Conservation (phyloP, 2,888 invertebrate genomes). For the Thelaira solivaga region DNA sequence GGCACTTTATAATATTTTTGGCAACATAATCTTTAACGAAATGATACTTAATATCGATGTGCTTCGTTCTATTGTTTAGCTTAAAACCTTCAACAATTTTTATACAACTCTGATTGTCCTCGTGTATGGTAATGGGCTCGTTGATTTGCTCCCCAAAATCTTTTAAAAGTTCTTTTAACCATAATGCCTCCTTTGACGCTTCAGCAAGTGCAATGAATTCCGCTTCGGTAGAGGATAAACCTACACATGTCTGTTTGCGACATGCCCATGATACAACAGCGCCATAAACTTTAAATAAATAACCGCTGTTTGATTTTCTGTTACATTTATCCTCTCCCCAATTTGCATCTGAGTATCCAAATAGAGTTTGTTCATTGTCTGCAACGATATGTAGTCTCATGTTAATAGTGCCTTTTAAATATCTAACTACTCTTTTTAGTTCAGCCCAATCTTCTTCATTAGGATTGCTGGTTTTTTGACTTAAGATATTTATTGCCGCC, state of each 20-base stretch:
- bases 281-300: constrained; percentile 21
- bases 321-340: constrained; percentile 36
- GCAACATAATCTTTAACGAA: background rate
- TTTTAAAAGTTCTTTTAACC: constrained; percentile 15
- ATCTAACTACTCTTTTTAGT: too few relatives aligned
- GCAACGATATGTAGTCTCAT: background rate
- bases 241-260: constrained; percentile 20
- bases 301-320: constrained; percentile 28
- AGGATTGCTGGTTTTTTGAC: background rate
- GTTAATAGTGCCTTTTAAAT: background rate
- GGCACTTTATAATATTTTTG: background rate
- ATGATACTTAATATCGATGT: too few relatives aligned
- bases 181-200: constrained; percentile 12
- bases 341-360: background rate
- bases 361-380: background rate
- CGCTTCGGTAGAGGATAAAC: constrained; percentile 28
- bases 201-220: constrained; percentile 25
- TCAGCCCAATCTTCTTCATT: background rate
- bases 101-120: too few relatives aligned
- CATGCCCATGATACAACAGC: background rate
- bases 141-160: constrained; percentile 2
- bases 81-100: too few relatives aligned
- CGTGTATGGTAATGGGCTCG: background rate
- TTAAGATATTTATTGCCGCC: background rate
- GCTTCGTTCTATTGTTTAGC: too few relatives aligned